Evolutionary conservation across 2,797 vertebrate genomes (phyloP).

Genomic region (Alauda arvensis): DNA sequence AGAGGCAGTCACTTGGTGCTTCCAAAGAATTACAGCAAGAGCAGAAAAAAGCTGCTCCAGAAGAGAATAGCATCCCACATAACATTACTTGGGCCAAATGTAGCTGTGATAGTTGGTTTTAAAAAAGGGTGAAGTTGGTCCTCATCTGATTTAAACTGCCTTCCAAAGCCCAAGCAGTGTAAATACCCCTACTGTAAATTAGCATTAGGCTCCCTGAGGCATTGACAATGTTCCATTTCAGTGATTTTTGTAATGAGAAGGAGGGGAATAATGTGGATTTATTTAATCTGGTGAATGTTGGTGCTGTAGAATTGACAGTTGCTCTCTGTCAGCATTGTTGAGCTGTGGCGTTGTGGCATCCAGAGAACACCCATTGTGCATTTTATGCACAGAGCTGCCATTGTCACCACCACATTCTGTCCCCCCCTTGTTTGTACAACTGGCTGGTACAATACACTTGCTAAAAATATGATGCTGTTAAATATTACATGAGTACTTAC

Average conservation of each 20-base stretch:
- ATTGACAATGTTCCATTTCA: conserved; percentile 50
- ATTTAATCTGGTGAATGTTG: conserved; percentile 62
- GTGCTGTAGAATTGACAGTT: conserved; percentile 52
- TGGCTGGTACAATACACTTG: conserved; percentile 34
- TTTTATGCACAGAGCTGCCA: conserved; percentile 42
- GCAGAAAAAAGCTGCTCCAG: neutral
- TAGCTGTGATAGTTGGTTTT: neutral
- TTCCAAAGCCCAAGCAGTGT: neutral
- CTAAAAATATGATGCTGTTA: conserved; percentile 37
- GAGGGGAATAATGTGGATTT: conserved; percentile 58
- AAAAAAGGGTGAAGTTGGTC: neutral
- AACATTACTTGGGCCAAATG: neutral
- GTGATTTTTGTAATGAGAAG: conserved; percentile 29
- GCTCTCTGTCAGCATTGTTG: conserved; percentile 60
- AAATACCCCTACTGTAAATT: conserved; percentile 40
- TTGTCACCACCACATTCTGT: conserved; percentile 43
- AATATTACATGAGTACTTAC: conserved; percentile 35
- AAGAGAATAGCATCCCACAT: neutral
- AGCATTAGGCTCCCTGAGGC: neutral
- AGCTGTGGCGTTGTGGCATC: conserved; percentile 15
- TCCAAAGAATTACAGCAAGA: neutral
- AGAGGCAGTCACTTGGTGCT: neutral
- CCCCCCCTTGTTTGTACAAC: conserved; percentile 32
- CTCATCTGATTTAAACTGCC: neutral
- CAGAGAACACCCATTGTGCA: conserved; percentile 44